phyloP scores from a whole-genome alignment of 2,797 vertebrate genomes.

The Pogoniulus pusillus region DNA sequence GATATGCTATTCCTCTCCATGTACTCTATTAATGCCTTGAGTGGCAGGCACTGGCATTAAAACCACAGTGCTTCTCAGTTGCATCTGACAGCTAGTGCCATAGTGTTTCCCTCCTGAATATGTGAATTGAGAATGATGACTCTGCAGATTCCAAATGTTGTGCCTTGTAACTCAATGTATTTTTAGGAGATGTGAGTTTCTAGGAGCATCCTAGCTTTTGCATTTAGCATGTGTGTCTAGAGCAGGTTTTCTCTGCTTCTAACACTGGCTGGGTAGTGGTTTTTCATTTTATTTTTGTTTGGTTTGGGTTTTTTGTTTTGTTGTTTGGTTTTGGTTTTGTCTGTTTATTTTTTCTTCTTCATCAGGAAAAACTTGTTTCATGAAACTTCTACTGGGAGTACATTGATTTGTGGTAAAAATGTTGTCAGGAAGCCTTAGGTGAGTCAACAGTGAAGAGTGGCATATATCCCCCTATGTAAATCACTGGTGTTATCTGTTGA shows the following conservation, averaged over 20 bases:
- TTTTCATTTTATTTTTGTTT: too few relatives aligned
- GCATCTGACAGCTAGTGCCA: neutral
- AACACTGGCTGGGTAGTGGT: rapidly evolving
- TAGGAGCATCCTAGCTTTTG: neutral
- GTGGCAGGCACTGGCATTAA: neutral
- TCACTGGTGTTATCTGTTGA: neutral
- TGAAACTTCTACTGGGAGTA: neutral
- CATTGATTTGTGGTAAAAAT: neutral
- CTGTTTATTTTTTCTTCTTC: neutral
- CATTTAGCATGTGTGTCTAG: neutral
- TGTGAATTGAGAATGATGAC: neutral
- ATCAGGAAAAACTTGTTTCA: neutral
- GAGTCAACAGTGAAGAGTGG: neutral
- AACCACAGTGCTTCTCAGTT: neutral
- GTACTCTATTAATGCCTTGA: neutral
- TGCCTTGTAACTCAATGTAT: neutral
- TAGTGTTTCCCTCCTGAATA: neutral
- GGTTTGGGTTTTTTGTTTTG: too few relatives aligned
- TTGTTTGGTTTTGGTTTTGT: too few relatives aligned
- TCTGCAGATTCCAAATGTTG: neutral
- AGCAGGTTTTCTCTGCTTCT: neutral
- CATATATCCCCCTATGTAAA: neutral
- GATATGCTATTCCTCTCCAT: neutral
- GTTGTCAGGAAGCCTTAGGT: neutral
- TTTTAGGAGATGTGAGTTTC: neutral